These are phyloP conservation scores for Thomomys bottae DNA, from an alignment of 2,113 vertebrate species.

Conservation along the genomic window DNA sequence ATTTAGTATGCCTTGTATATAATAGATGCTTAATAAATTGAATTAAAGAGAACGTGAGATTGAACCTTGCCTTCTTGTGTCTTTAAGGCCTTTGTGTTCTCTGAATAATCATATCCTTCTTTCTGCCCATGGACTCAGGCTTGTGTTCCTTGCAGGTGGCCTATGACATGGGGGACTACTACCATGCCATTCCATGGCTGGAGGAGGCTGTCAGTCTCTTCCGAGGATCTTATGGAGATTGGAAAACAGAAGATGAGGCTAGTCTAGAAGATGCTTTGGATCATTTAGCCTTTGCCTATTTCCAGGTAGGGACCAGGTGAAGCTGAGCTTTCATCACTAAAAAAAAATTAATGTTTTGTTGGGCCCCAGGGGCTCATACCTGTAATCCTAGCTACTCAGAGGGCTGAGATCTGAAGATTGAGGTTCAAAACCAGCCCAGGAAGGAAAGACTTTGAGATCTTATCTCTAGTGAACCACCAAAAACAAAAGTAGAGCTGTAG, in stretches of 20 bases:
- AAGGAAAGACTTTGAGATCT: no score
- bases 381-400: not conserved
- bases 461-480: no score
- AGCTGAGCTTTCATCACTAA: not conserved
- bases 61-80: conserved; percentile 36
- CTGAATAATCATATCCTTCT: not conserved
- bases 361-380: no score
- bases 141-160: conserved; percentile 87
- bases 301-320: conserved; percentile 85
- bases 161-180: conserved; percentile 93
- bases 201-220: conserved; percentile 94
- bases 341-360: not conserved
- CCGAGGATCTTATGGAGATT: conserved; percentile 85
- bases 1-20: not conserved
- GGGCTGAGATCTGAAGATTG: not conserved
- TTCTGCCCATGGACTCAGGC: not conserved
- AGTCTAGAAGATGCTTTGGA: conserved; percentile 94
- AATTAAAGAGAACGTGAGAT: conserved; percentile 40
- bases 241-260: conserved; percentile 91
- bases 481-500: no score
- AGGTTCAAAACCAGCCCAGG: not conserved
- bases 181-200: conserved; percentile 94
- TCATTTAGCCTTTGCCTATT: conserved; percentile 95
- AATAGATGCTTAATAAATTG: not conserved
- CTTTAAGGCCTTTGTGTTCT: not conserved